A percentile compares a stretch with the other conserved stretches of the same genome.
phyloP scores from a whole-genome alignment of 2,113 vertebrate genomes.

The Ceyx melanurus region DNA sequence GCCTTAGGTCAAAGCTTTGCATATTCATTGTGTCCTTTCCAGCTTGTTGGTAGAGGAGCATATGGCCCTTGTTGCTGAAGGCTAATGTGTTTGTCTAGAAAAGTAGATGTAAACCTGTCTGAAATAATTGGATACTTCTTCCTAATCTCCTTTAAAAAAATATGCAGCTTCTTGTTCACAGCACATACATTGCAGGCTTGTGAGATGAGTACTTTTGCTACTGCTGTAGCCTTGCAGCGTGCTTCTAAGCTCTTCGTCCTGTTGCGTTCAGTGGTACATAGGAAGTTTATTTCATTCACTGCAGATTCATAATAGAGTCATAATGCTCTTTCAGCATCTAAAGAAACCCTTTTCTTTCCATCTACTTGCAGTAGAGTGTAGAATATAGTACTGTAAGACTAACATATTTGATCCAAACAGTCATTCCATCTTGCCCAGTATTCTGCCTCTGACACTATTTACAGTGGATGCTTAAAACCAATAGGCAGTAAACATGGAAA shows the following conservation, averaged over 20 bases:
- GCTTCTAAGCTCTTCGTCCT: not conserved
- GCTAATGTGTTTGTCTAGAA: not conserved
- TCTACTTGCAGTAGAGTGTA: not conserved
- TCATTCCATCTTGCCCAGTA: not conserved
- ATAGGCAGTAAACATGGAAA: not conserved
- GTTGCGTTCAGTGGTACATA: not conserved
- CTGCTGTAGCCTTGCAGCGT: not conserved
- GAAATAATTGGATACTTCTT: not conserved
- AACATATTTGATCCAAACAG: not conserved
- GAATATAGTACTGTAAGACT: not conserved
- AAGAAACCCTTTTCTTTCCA: not conserved
- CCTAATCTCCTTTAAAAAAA: accelerated
- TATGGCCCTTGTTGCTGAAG: not conserved
- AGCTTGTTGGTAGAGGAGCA: not conserved
- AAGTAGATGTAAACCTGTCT: not conserved
- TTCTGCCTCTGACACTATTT: not conserved
- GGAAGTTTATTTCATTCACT: not conserved
- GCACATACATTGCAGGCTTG: not conserved
- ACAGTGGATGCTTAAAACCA: not conserved
- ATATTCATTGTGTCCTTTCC: not conserved
- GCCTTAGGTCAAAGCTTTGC: not conserved
- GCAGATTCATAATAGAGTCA: not conserved
- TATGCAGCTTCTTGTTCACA: not conserved
- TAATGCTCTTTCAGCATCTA: not conserved
- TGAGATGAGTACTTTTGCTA: not conserved